These are phyloP conservation scores for Turritopsis dohrnii DNA, from an alignment of 30 jellyfish, hydroid and myxozoan species.

Conservation along the genomic window DNA sequence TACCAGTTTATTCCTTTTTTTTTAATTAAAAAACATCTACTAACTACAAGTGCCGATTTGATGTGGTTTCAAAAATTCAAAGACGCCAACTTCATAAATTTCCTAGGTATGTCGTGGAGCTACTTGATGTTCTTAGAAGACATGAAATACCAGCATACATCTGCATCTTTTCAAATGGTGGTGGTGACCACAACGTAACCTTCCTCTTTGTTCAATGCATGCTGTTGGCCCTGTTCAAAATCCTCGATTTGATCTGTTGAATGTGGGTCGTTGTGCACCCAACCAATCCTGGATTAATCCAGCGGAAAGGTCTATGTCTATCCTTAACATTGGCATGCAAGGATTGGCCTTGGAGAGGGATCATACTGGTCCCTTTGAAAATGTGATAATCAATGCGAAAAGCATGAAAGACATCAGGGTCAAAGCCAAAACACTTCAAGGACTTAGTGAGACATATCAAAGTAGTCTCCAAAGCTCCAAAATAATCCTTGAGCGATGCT, in stretches of 20 bases:
- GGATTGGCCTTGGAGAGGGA: no score
- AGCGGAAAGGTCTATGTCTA: constrained; percentile 34
- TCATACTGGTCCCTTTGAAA: no score
- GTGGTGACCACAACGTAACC: constrained; percentile 40
- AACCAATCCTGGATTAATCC: constrained; percentile 33
- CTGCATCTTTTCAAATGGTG: constrained; percentile 34
- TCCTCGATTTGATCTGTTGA: constrained; percentile 5
- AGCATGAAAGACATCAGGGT: no score
- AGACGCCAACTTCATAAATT: constrained; percentile 18
- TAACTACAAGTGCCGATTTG: constrained; percentile 3
- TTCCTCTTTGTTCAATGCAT: no score
- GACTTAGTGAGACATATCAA: no score
- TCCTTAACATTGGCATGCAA: no score
- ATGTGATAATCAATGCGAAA: no score
- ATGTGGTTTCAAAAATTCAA: constrained; percentile 26
- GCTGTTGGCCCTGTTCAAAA: constrained; percentile 28
- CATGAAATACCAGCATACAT: constrained; percentile 21
- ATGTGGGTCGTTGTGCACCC: background rate
- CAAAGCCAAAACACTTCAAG: no score
- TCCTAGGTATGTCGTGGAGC: constrained; percentile 35
- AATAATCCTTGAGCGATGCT: background rate
- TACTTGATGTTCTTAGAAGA: constrained; percentile 14
- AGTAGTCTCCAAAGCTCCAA: no score
- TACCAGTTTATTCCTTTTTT: background rate
- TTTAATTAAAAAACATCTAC: background rate